Conservation (phyloP, 2,797 vertebrate species). For the Hemitrygon akajei region DNA sequence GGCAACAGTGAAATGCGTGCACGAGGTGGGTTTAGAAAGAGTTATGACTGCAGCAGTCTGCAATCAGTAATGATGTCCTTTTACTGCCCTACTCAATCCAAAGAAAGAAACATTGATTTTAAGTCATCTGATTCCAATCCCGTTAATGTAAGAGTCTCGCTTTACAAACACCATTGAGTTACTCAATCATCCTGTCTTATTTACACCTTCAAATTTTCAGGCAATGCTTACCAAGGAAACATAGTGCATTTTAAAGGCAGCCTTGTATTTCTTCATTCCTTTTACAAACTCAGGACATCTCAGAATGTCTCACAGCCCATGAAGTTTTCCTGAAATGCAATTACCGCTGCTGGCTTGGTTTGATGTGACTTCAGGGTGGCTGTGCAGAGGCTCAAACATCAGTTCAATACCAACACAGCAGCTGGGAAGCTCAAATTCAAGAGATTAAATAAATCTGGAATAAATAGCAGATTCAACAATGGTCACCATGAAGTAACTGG, state of each 20-base stretch:
- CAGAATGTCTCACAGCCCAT: too few species aligned
- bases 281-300: too few species aligned
- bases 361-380: too few species aligned
- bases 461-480: too few species aligned
- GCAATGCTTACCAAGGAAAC: not conserved
- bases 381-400: too few species aligned
- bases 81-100: not conserved
- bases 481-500: too few species aligned
- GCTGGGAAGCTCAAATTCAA: too few species aligned
- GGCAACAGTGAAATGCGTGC: not conserved
- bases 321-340: too few species aligned
- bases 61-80: not conserved
- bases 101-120: conserved; percentile 16
- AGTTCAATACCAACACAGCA: too few species aligned
- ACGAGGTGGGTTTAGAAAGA: not conserved
- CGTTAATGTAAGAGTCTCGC: not conserved
- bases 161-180: not conserved
- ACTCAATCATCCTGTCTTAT: not conserved
- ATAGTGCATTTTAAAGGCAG: not conserved
- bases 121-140: not conserved
- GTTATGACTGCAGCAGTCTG: not conserved
- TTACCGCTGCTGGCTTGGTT: too few species aligned
- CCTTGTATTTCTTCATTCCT: not conserved
- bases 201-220: not conserved
- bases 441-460: too few species aligned